Base-by-base conservation (phyloP, 2,888 invertebrate genomes). In the Orthosia gracilis region DNA sequence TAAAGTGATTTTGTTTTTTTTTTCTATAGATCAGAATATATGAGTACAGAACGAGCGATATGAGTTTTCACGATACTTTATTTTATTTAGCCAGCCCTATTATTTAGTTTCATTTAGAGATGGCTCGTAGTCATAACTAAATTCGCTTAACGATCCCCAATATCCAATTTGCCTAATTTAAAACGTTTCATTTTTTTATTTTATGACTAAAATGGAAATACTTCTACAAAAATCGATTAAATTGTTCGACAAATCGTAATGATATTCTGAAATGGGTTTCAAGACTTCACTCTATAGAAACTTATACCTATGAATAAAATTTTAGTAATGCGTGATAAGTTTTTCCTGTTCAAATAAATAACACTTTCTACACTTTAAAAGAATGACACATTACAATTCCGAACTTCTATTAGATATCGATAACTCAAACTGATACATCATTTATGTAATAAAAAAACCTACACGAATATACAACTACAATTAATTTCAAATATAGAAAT, bases 401-500 rank as follows among this genome's bases (percentile, higher is more conserved):
- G 58, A 49, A 69, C 69, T 59, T 64, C 50, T 62, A 67, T 69
- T 78, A 66, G 45, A 21, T 70, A 73, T 75, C 55, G 47, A 78
- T 80, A 66, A 73, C 76, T 86, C 69, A 79, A 81, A 84, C 58
- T 58, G 70, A 82, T 82, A 63, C 50, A 85, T 80, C 72, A 84
- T 74, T 76, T 63, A 72, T 71, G 40, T 66, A 31, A 17, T 40
- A 65, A 66, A 73, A 76, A 84, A 78, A 76, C 73, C 70, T 71
- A 74, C 79, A 78, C 75, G 77, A 71, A 57, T 67, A 73, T 72
- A 66, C 57, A 57, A 59, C 45, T 59, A 76, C 73, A 80, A 84
- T 86, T 87, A 80, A 84, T 82, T 80, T 86, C 50, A 23, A 82
- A 78, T 71, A 79, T 80, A 75, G 76, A 81, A 88, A 85, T 75